Evolutionary conservation across 2,797 vertebrate species (phyloP), one percentile per base, ranked within the genome.

Genomic region (Pangasius mekongensis): DNA sequence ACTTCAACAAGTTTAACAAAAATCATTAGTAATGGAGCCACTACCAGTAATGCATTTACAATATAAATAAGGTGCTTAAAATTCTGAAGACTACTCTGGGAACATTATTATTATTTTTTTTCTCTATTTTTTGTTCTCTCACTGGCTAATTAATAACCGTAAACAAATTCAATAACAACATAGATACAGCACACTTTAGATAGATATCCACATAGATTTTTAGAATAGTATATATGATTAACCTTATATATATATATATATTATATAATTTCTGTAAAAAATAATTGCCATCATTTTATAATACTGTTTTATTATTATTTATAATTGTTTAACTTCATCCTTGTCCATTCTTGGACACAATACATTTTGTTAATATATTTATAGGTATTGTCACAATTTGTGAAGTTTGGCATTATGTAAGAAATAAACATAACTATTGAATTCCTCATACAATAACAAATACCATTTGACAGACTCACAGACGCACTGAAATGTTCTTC

Each of bases 371-470:
- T 27, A 76, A 47, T 16, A 7, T 7, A 52, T 52, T n/a, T 76
- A 36, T n/a, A 16, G 3, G 47, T 81, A 52, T 3, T 39, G 36
- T 81, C 20, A 66, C 24, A 78, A 86, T 58, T 58, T 56, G 22
- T 33, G n/a, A 24, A 43, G 8, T 77, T 74, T 54, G 43, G 8
- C 56, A 69, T 71, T 87, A 74, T n/a, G 69, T 47, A 83, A 69
- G 64, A 87, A 69, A 87, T 30, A 83, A 60, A 24, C 33, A 87
- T 11, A 54, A 56, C 27, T 73, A 27, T 30, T 54, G 2, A 39
- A 18, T 39, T 49, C 27, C 6, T 39, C 2, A 8, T 8, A 71
- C 49, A 82, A 87, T 16, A 52, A 67, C 76, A 56, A 67, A 56
- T 18, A 87, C 36, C 56, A 69, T 83, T 83, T 69, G 9, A 82